Conservation (phyloP, 2,113 vertebrate species). For the Andinoacara biseriatus region DNA sequence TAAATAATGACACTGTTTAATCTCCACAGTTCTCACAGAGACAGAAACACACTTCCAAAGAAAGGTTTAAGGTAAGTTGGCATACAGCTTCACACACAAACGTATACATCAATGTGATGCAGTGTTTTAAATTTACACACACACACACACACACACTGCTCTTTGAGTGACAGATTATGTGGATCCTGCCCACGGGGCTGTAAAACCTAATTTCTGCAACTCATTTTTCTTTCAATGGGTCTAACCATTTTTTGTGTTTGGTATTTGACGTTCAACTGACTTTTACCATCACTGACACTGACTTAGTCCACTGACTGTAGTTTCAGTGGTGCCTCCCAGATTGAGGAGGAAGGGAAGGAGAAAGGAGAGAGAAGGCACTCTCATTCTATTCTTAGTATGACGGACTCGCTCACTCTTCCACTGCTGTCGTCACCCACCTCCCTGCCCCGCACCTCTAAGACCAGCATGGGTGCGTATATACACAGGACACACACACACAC, state of each 20-base stretch:
- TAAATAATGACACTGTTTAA: slow-evolving; percentile 71
- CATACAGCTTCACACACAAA: background rate
- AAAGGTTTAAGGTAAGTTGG: slow-evolving; percentile 90
- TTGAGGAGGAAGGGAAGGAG: slow-evolving; percentile 90
- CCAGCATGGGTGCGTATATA: slow-evolving; percentile 84
- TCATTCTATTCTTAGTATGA: slow-evolving; percentile 83
- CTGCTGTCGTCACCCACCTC: slow-evolving; percentile 86
- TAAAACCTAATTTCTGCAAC: background rate
- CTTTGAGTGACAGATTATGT: slow-evolving; percentile 5
- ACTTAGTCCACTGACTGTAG: slow-evolving; percentile 24
- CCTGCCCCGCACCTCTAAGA: slow-evolving; percentile 83
- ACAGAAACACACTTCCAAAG: slow-evolving; percentile 94
- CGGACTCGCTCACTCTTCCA: slow-evolving; percentile 82
- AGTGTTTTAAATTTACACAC: background rate
- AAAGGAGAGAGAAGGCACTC: slow-evolving; percentile 91
- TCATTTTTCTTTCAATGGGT: background rate
- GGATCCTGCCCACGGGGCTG: slow-evolving; percentile 6
- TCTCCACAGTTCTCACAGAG: slow-evolving; percentile 85
- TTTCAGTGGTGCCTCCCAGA: slow-evolving; percentile 84
- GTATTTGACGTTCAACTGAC: background rate
- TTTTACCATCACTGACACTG: background rate
- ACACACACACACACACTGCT: background rate
- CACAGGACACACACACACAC: background rate
- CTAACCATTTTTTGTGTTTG: background rate
- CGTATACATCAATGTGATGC: background rate